Evolutionary conservation across 2,113 vertebrate genomes (phyloP), one percentile per base, ranked within the genome.

Genomic region (Gallinago media): DNA sequence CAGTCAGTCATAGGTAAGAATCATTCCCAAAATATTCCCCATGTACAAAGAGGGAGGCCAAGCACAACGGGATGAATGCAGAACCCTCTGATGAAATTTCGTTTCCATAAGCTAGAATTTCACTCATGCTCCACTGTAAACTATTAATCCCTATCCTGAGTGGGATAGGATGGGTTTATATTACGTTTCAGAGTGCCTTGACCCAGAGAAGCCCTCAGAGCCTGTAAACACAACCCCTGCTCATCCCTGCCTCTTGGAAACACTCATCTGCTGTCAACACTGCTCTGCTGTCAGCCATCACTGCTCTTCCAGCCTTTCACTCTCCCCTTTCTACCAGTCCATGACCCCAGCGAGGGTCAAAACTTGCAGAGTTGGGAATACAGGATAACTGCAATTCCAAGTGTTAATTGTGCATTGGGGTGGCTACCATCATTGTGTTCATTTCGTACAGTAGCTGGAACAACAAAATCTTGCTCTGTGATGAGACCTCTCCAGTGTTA

Each of bases 201-300:
- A 58, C 49, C 75, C 92, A 38, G 59, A 65, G 72, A 26, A 95
- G 49, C 81, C 67, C 85, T 42, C 21, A 12, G 85, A 62, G 71
- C 44, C 62, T 65, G n/a, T 3, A 54, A 92, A 71, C 75, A 58
- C 54, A 36, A 36, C 1, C 63, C 55, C 63, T 92, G 79, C 72
- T 77, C 76, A 71, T 91, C 72, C 67, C 50, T 62, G 74, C 54
- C 65, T 73, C 88, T 88, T 76, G 75, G 46, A 74, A 93, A 46
- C 71, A 4, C 91, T 83, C 67, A 3, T 47, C 42, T 80, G 74
- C 92, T 94, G 77, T 63, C 95, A 94, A 21, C 89, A 8, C 73
- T 6, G 21, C 26, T 36, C 82, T 80, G 49, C 90, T 79, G 49
- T 29, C 58, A 75, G 0, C 74, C 78, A 32, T 18, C 82, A 29